Base-by-base conservation (phyloP, 2,797 vertebrate species). In the Gorsachius magnificus region DNA sequence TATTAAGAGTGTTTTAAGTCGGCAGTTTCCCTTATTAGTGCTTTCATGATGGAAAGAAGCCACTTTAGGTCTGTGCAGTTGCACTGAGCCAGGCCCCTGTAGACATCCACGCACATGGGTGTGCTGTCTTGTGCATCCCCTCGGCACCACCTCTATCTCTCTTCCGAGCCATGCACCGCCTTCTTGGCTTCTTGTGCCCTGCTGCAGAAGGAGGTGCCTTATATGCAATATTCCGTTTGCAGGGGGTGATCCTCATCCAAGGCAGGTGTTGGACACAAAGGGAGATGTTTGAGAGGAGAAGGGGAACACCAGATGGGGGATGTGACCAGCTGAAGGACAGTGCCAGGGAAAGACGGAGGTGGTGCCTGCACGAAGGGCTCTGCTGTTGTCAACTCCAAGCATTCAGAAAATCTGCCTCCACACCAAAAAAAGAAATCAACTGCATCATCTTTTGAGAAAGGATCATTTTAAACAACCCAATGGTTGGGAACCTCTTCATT, bases 1-100 rank as follows among this genome's bases (percentile, higher is more conserved):
- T 91, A 83, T 95, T 89, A 94, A 93, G 70, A 81, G 87, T 57
- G 75, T 89, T 93, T 85, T 68, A 93, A 94, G 57, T 85, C 1
- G 0, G 51, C 60, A 46, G 61, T 90, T 96, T 82, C 90, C 78
- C 57, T 63, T 91, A 68, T 90, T 92, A 88, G 65, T 61, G 16
- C 82, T 88, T 88, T 56, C 33, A n/a, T 14, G 31, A 45, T 45
- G 50, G 64, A 87, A 84, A 87, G 87, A 45, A 95, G 85, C 63
- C 71, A 63, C 87, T 89, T 76, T 6, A 83, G 50, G 50, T 70
- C 72, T 71, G 68, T 71, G 76, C 38, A 86, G 83, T 71, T 91
- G 79, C 50, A 45, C 8, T 43, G 72, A 57, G 45, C 69, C 84
- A 61, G 50, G 76, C 20, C 71, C 53, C 33, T 46, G 83, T 36